phyloP scores from a whole-genome alignment of 2,888 invertebrate species.

The Andrena bicolor region DNA sequence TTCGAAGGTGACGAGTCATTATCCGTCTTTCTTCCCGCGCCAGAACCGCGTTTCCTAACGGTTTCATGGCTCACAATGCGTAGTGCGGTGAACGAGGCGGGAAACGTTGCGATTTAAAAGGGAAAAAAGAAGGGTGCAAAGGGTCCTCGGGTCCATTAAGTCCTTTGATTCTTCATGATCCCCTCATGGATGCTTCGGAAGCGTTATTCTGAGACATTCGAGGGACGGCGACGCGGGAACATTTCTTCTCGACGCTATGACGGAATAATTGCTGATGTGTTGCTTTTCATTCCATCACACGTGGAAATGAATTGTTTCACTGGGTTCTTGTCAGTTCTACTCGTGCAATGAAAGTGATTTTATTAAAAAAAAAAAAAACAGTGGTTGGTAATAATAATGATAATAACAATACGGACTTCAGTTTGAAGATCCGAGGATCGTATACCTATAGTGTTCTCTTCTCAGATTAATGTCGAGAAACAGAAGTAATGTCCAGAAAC shows the following conservation, averaged over 20 bases:
- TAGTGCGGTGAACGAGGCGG: neutral
- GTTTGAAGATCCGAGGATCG: neutral
- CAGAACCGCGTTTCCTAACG: conserved; percentile 6
- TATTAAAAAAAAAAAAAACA: too few species aligned
- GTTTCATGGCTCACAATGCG: neutral
- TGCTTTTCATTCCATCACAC: too few species aligned
- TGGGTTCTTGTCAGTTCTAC: too few species aligned
- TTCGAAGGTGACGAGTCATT: conserved; percentile 69
- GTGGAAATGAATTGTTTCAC: too few species aligned
- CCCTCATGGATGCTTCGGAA: neutral
- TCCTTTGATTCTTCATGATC: neutral
- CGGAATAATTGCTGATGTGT: neutral
- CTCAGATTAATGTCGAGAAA: conserved; percentile 9
- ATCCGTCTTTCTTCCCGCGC: conserved; percentile 46
- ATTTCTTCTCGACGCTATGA: neutral
- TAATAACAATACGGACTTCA: neutral
- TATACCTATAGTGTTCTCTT: too few species aligned
- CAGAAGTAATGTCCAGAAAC: neutral
- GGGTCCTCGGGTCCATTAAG: neutral
- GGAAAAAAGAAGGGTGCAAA: neutral
- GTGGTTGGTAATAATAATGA: too few species aligned
- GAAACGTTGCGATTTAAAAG: neutral
- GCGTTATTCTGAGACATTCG: neutral
- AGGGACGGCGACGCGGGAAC: neutral
- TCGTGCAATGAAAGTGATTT: too few species aligned